These are phyloP conservation scores for Catharus bicknelli DNA, from an alignment of 2,113 vertebrate species.

Conservation along the genomic window DNA sequence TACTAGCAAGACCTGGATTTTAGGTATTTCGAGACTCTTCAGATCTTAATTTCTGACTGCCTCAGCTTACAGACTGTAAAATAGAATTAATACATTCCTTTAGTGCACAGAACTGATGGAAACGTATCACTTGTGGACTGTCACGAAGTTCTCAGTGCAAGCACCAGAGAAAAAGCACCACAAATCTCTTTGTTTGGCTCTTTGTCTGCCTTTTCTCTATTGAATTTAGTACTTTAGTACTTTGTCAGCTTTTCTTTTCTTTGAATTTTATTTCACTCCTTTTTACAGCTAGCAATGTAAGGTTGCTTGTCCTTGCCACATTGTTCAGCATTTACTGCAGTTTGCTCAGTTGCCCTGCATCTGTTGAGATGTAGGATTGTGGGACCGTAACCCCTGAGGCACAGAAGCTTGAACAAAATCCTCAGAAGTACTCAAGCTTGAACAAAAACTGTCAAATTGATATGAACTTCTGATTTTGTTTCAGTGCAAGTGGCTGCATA, in stretches of 20 bases:
- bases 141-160: not conserved
- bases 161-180: not conserved
- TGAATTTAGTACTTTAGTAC: not conserved
- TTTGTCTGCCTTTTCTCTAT: not conserved
- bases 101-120: not conserved
- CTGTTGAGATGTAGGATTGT: not conserved
- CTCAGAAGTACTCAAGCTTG: not conserved
- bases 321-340: conserved; percentile 14
- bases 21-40: not conserved
- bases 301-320: not conserved
- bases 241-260: not conserved
- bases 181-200: not conserved
- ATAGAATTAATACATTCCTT: not conserved
- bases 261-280: not conserved
- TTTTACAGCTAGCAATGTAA: conserved; percentile 5
- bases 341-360: not conserved
- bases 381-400: not conserved
- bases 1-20: not conserved
- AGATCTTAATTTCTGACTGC: not conserved
- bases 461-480: not conserved
- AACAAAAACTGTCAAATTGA: not conserved
- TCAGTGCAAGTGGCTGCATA: not conserved
- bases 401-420: not conserved
- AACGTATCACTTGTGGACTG: not conserved
- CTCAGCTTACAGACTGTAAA: not conserved